phyloP scores from a whole-genome alignment of 2,888 invertebrate genomes.

The Hydroisotoma schaefferi region DNA sequence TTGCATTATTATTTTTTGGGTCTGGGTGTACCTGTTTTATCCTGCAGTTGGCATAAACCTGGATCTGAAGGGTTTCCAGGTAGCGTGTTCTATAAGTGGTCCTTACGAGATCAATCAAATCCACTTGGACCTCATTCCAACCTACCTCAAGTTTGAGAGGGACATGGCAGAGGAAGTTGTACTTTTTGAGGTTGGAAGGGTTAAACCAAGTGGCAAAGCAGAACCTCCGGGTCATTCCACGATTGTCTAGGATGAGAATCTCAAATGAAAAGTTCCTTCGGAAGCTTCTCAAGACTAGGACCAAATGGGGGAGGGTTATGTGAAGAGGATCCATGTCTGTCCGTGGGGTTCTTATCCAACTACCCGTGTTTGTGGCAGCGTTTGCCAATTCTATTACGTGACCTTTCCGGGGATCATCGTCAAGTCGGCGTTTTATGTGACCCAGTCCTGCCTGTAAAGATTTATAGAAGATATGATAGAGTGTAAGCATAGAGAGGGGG shows the following conservation, averaged over 20 bases:
- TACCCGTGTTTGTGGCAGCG: slow-evolving; percentile 21
- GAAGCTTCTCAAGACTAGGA: slow-evolving; percentile 41
- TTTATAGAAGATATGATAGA: not conserved
- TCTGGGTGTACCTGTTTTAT: slow-evolving; percentile 36
- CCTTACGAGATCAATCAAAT: slow-evolving; percentile 41
- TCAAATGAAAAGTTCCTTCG: slow-evolving; percentile 45
- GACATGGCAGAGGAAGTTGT: slow-evolving; percentile 35
- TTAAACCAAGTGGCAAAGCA: slow-evolving; percentile 34
- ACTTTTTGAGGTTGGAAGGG: slow-evolving; percentile 23
- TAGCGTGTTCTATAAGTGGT: slow-evolving; percentile 40
- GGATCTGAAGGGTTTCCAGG: slow-evolving; percentile 35
- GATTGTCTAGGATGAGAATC: slow-evolving; percentile 41
- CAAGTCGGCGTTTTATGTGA: slow-evolving; percentile 28
- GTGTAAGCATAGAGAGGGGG: not conserved
- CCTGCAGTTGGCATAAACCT: slow-evolving; percentile 45
- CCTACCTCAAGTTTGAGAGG: slow-evolving; percentile 43
- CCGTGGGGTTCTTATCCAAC: slow-evolving; percentile 28
- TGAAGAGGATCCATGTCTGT: slow-evolving; percentile 26
- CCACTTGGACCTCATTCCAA: slow-evolving; percentile 46
- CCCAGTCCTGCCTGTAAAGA: slow-evolving; percentile 25
- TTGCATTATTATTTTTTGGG: too few relatives aligned
- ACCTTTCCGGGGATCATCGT: slow-evolving; percentile 19
- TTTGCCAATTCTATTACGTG: slow-evolving; percentile 32
- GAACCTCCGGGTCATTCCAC: slow-evolving; percentile 35
- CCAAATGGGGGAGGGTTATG: slow-evolving; percentile 42